phyloP scores from a whole-genome alignment of 2,113 vertebrate species.

The Zootoca vivipara region DNA sequence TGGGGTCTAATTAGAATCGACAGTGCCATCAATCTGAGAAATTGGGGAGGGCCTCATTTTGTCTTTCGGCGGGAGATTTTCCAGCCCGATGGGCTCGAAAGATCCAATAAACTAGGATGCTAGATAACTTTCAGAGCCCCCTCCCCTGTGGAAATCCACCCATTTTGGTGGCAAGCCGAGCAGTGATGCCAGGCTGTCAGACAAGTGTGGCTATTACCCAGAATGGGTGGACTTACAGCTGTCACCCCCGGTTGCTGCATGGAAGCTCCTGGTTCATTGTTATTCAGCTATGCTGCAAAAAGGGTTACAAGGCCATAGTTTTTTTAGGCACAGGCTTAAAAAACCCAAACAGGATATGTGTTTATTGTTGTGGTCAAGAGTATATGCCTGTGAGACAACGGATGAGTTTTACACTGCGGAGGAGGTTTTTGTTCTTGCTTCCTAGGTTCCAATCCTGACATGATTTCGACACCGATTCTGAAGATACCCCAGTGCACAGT shows the following conservation, averaged over 20 bases:
- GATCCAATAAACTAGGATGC: background rate
- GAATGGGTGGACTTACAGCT: background rate
- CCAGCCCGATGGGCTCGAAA: background rate
- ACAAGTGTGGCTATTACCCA: background rate
- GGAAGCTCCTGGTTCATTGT: background rate
- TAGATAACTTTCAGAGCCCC: background rate
- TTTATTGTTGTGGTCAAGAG: background rate
- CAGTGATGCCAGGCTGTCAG: background rate
- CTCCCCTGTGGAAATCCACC: background rate
- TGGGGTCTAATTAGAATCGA: background rate
- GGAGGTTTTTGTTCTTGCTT: background rate
- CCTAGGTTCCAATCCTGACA: background rate
- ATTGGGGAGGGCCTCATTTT: background rate
- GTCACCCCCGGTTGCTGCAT: background rate
- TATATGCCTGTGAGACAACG: background rate
- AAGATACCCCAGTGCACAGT: slow-evolving; percentile 1
- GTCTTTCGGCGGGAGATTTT: background rate
- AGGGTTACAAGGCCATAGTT: background rate
- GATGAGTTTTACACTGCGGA: background rate
- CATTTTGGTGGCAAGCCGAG: background rate
- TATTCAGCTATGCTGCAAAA: background rate
- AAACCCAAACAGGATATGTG: background rate
- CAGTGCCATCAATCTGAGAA: background rate
- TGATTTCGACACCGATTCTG: background rate
- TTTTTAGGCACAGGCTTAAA: too few species aligned